Evolutionary conservation across 2,797 vertebrate species (phyloP), one percentile per base, ranked within the genome.

Genomic region (Epinephelus awoara): DNA sequence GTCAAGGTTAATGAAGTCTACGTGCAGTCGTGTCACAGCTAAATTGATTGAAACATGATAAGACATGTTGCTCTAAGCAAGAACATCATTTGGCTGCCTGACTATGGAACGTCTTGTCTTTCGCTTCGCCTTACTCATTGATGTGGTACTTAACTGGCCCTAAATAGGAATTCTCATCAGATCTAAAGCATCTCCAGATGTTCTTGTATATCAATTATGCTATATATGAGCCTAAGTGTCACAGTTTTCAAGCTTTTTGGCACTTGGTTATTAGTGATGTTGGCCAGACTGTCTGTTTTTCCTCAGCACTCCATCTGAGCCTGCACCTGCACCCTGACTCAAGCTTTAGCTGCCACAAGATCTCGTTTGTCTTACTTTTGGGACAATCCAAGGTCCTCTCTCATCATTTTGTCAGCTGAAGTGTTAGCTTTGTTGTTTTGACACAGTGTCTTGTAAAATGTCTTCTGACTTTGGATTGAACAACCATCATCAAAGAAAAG

Each of bases 111-210:
- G 59, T 59, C 25, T 79, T 13, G 25, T 25, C 25, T 74, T 57
- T 54, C 54, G 76, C 59, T 56, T 54, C 61, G 65, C 25, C 21
- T 57, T 19, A 6, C 34, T 79, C 61, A 63, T 8, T 66, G 59
- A 86, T 34, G 52, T 13, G 49, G 61, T 34, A 61, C 64, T 79
- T 66, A 47, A 55, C 66, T 50, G 83, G 59, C 68, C 56, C 75
- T 78, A 23, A 69, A 82, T 58, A 82, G 44, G 67, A 82, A 68
- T 63, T 46, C 67, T 81, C 55, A 65, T 81, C 70, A 71, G 50
- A 62, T 40, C 23, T 42, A 76, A 81, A 88, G 57, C 61, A 71
- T 51, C 62, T 79, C 79, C 85, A 92, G 78, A 91, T 91, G 77
- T 77, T 71, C n/a, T 42, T 65, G 52, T 57, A 23, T 46, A 67